Evolutionary conservation across 1,140 invertebrate species (phyloP), one percentile per base, ranked within the genome.

Genomic region (Bombus superbus): DNA sequence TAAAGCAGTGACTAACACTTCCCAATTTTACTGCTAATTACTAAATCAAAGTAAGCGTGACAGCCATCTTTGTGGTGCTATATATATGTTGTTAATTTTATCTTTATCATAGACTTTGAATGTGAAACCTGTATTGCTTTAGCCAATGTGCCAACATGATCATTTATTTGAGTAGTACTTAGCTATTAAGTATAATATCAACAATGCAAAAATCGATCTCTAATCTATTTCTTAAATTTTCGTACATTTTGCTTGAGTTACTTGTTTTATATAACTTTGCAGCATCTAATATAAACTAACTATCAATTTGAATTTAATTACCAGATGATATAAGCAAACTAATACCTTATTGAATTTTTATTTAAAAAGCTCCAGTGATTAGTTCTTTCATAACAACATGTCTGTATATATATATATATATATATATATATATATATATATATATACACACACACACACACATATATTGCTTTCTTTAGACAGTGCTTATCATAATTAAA

Each of bases 51-150:
- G 71, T 47, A 32, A 47, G 13, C 28, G 32, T 81, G 78, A 86
- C 62, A 85, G 81, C 83, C 83, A 90, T 88, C 35, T 57, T 77
- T 13, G 25, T 68, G 86, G 89, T 90, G 86, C 89, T 90, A 90
- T 86, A 85, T 53, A 32, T 66, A 89, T 66, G n/a, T 44, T 32
- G 32, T 81, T 81, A 86, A 69, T 89, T 81, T 22, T 72, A 66
- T 15, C 11, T 71, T 74, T 35, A 18, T 62, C 83, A 71, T 35
- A 72, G 73, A 32, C 25, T n/a, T 62, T 35, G 57, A 69, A 38
- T 69, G 32, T 28, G 25, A 79, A 38, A 82, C 44, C 40, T 59
- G 8, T 25, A 80, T 66, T 64, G 86, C 86, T 82, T 81, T 73
- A 90, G 73, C 35, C 71, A 81, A 82, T 79, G 87, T 89, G 86